These are phyloP conservation scores for Embidobia sp. DNA, from an alignment of 2,888 invertebrate genomes.

Conservation along the genomic window DNA sequence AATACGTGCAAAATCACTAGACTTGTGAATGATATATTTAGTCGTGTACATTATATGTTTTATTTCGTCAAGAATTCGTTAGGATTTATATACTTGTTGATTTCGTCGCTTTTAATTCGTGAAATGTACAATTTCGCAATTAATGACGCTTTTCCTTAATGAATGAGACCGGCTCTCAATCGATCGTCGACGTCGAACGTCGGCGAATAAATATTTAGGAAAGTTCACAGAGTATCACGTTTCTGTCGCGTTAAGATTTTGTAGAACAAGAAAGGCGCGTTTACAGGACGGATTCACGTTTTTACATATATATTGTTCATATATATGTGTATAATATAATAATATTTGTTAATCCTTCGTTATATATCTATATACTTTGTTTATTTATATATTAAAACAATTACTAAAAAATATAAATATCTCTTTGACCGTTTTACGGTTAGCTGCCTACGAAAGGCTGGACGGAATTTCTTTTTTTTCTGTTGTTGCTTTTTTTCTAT, in stretches of 20 bases:
- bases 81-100: too few species aligned
- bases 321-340: constrained; percentile 44
- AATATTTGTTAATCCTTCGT: constrained; percentile 47
- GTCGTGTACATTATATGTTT: too few species aligned
- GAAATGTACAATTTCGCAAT: constrained; percentile 15
- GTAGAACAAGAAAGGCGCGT: constrained; percentile 27
- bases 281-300: constrained; percentile 53
- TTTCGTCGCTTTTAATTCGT: not conserved
- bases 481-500: constrained; percentile 2
- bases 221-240: constrained; percentile 41
- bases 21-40: too few species aligned
- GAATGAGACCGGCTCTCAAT: constrained; percentile 18
- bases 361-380: constrained; percentile 55
- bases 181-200: constrained; percentile 24
- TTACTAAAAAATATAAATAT: constrained; percentile 66
- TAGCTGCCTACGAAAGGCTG: constrained; percentile 78
- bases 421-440: constrained; percentile 71
- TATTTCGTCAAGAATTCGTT: too few species aligned
- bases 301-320: constrained; percentile 27
- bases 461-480: constrained; percentile 73
- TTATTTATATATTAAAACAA: constrained; percentile 58
- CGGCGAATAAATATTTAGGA: constrained; percentile 39
- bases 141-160: constrained; percentile 10
- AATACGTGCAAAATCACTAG: too few species aligned
- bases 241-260: constrained; percentile 23